Base-by-base conservation (phyloP, 2,797 vertebrate species). In the Babyrousa celebensis region DNA sequence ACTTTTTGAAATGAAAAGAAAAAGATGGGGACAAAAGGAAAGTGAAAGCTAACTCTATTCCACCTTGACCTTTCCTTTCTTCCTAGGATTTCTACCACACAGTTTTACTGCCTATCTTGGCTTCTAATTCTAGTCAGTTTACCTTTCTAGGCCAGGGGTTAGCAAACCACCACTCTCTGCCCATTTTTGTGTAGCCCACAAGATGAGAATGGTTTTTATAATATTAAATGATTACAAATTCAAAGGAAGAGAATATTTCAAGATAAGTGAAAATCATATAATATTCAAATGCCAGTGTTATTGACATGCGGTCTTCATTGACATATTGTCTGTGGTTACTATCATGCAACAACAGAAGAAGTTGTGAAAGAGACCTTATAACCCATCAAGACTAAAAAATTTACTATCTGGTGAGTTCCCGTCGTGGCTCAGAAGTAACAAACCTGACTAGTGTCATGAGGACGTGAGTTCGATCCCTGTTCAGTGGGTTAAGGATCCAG, bases 161-260 rank as follows among this genome's bases (percentile, higher is more conserved):
- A 71, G 29, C 52, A 80, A 54, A 48, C 27, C 74, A 25, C 10
- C 60, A 36, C 17, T 60, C 62, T 20, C 16, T 67, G 58, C 54
- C 84, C 60, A 25, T 70, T 77, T 75, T 56, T 83, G 25, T 88
- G 36, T 23, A 52, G 32, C 58, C 29, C 58, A 58, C 23, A 11
- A 67, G 36, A 10, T 74, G 85, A 93, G 79, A 82, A 85, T 60
- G 29, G 3, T 54, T 84, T 95, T 72, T 79, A 71, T 23, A 79
- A 18, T 70, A 71, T 56, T 56, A 71, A 65, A 95, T 78, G 72
- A 48, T 85, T 65, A 68, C 58, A 86, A 88, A 67, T 17, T 48
- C 54, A 54, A 63, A 85, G 72, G 72, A 91, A 4, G 36, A 78
- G 14, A 58, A 14, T 72, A 84, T 72, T 93, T 95, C 3, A 25